Conservation (phyloP, 2,888 invertebrate species). For the Leucania comma region DNA sequence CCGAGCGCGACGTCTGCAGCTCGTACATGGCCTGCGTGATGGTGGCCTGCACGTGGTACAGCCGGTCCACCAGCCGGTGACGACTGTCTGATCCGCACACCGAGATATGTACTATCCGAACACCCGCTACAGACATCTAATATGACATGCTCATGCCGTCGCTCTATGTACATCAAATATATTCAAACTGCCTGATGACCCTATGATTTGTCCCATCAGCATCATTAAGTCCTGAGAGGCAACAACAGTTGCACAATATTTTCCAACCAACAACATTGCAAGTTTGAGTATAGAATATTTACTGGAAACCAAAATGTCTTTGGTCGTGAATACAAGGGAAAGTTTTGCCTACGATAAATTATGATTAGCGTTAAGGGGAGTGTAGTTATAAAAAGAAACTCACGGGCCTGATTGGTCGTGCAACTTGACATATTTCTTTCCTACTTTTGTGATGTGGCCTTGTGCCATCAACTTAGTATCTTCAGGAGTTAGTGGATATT, state of each 20-base stretch:
- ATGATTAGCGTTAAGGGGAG: neutral
- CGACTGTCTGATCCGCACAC: slow-evolving; percentile 83
- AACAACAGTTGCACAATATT: neutral
- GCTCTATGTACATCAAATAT: too few relatives aligned
- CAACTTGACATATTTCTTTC: slow-evolving; percentile 80
- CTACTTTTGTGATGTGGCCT: slow-evolving; percentile 80
- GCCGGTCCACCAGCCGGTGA: slow-evolving; percentile 81
- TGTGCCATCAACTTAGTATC: slow-evolving; percentile 81
- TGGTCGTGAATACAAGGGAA: neutral
- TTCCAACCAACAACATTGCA: neutral
- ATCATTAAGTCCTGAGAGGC: too few relatives aligned
- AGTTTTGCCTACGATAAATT: neutral
- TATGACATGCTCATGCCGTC: neutral
- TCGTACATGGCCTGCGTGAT: slow-evolving; percentile 71
- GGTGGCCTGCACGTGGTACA: slow-evolving; percentile 76
- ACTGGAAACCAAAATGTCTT: neutral
- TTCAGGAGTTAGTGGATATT: slow-evolving; percentile 78
- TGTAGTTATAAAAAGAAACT: slow-evolving; percentile 68
- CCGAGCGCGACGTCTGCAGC: slow-evolving; percentile 72
- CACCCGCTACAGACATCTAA: slow-evolving; percentile 29
- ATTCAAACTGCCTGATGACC: neutral
- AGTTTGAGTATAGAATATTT: neutral
- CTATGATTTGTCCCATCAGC: neutral
- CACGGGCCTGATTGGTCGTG: slow-evolving; percentile 83
- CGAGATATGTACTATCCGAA: slow-evolving; percentile 67